Base-by-base conservation (phyloP, 1,140 invertebrate genomes). In the Megalopta genalis region DNA sequence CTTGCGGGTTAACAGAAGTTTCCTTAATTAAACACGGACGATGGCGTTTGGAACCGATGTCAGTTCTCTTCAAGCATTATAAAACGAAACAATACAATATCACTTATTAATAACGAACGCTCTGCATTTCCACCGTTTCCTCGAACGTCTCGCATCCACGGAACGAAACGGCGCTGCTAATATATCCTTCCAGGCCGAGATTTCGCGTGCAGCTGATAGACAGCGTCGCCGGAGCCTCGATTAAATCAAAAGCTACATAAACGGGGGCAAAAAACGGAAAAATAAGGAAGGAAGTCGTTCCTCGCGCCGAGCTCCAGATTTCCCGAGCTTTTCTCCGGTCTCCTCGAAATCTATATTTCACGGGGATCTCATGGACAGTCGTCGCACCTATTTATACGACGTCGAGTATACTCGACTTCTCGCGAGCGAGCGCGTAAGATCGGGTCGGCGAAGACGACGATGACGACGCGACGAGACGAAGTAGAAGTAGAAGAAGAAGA, bases 381-480 rank as follows among this genome's bases (percentile, higher is more conserved):
- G 64, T 80, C 69, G 80, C 84, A 86, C 81, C 85, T 87, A 87
- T 83, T 86, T 82, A 77, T 82, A 82, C 76, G 79, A 85, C 80
- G 77, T 86, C 68, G 42, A 80, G 65, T 60, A 54, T 80, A 78
- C 78, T 81, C 77, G 69, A 81, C 77, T 78, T 85, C 70, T 63
- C 65, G 23, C 52, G 63, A 68, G 57, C 71, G 68, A 86, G 87
- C 83, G 64, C 74, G 70, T 46, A 69, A 46, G 46, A 82, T 14
- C 46, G 49, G 16, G 32, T 32, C 37, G 18, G 9, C 18, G 18
- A 18, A 14, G 77, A 84, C 46, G 64, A 49, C 21, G 62, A 74
- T 25, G 39, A 74, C 3, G 42, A 75, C 3, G 46, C 75, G 23
- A 60, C 68, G 67, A 76, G 67, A 59, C 42, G 63, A 74, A 27